Percentiles rank a stretch among this genome's conserved stretches.
Evolutionary conservation across 2,797 vertebrate species (phyloP).

Genomic region (Xiphorhynchus erythropygius): DNA sequence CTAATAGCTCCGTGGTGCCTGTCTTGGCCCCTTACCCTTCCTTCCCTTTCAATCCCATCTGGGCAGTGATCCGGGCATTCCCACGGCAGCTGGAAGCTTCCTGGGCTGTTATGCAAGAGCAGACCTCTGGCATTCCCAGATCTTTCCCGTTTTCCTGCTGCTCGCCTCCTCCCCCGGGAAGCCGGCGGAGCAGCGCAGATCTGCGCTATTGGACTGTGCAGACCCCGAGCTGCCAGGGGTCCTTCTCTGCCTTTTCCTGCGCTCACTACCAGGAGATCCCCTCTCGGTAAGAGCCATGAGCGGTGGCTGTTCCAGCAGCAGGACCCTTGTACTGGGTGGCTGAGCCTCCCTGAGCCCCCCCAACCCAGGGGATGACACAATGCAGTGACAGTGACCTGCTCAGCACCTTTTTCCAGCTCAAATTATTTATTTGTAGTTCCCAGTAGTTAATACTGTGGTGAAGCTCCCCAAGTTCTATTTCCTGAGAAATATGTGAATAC

Average conservation of each 20-base stretch:
- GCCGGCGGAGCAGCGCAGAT: neutral
- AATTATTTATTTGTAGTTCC: neutral
- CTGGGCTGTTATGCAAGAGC: neutral
- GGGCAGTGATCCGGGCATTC: neutral
- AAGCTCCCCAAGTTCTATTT: neutral
- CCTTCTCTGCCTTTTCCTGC: neutral
- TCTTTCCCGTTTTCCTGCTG: neutral
- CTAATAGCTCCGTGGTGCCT: accelerated
- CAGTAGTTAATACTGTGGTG: accelerated
- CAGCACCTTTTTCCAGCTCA: neutral
- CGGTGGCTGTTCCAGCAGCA: accelerated
- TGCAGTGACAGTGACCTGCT: neutral
- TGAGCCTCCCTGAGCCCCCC: accelerated
- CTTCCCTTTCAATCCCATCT: neutral
- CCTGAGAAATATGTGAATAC: neutral
- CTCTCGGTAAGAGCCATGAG: accelerated
- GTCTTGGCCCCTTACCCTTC: neutral
- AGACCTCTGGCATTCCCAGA: neutral
- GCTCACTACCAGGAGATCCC: neutral
- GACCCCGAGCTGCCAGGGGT: neutral
- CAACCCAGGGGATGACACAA: neutral
- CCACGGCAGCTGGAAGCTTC: neutral
- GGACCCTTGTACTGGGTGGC: neutral
- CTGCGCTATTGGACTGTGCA: neutral
- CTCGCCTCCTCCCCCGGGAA: neutral